A percentile compares a stretch with the other conserved stretches of the same genome.
Conservation (phyloP, 1,140 invertebrate genomes). For the Harpegnathos saltator region DNA sequence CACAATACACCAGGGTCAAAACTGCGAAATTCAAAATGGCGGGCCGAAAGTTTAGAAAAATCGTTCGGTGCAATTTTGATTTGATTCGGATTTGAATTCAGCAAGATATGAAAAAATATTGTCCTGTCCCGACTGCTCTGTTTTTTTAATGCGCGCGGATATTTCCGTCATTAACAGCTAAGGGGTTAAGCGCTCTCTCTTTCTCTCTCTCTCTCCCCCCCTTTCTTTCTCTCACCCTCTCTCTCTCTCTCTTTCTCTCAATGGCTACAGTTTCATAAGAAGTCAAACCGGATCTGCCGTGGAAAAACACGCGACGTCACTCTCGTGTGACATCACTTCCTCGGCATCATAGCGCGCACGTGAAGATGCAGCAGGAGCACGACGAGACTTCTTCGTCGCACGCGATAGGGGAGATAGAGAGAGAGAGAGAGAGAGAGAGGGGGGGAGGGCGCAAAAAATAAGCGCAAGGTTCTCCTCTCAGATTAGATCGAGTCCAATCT, state of each 20-base stretch:
- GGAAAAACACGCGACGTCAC: constrained; percentile 15
- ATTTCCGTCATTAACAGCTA: no score
- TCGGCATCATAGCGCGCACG: neutral
- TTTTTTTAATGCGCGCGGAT: no score
- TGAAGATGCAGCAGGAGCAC: no score
- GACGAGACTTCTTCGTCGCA: constrained; percentile 1
- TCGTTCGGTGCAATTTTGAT: no score
- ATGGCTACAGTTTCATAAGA: neutral
- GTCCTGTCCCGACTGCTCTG: no score
- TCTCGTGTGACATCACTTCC: constrained; percentile 27
- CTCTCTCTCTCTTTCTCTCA: neutral
- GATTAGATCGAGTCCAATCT: constrained; percentile 77
- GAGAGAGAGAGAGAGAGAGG: neutral
- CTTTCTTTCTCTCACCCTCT: no score
- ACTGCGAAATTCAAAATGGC: no score
- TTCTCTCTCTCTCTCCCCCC: no score
- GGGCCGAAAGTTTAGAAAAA: no score
- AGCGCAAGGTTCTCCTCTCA: constrained; percentile 66
- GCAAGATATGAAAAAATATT: no score
- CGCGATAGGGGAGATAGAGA: neutral
- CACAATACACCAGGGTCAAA: no score
- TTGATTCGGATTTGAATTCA: no score
- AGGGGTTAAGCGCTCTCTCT: neutral
- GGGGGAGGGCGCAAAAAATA: constrained; percentile 8
- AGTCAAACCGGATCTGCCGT: neutral